These are phyloP conservation scores for Hypena proboscidalis DNA, from an alignment of 2,888 invertebrate species.

Conservation along the genomic window DNA sequence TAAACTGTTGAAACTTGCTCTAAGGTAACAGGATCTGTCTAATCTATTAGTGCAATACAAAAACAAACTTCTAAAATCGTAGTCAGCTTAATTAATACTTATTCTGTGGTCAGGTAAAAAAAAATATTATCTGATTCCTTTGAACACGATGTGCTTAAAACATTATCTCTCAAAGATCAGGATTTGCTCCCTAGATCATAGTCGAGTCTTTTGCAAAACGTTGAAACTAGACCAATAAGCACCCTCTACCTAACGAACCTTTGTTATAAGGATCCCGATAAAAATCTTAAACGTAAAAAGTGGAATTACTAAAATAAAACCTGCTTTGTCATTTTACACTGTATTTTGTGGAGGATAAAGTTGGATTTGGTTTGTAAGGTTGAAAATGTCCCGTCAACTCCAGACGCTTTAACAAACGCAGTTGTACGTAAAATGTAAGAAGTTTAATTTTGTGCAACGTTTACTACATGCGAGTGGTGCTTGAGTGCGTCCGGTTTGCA, in stretches of 20 bases:
- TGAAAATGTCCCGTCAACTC: slow-evolving; percentile 36
- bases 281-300: slow-evolving; percentile 41
- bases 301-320: slow-evolving; percentile 17
- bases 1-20: no score
- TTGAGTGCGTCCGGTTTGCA: slow-evolving; percentile 14
- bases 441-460: slow-evolving; percentile 18
- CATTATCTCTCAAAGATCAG: neutral
- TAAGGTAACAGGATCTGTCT: no score
- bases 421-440: slow-evolving; percentile 13
- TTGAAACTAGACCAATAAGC: slow-evolving; percentile 20
- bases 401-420: slow-evolving; percentile 34
- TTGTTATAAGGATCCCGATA: slow-evolving; percentile 36
- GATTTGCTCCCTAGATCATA: neutral
- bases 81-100: no score
- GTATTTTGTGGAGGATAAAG: slow-evolving; percentile 2
- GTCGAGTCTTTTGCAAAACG: slow-evolving; percentile 12
- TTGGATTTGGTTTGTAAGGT: slow-evolving; percentile 12
- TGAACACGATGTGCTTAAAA: neutral
- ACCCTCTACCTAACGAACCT: slow-evolving; percentile 31
- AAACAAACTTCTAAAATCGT: no score
- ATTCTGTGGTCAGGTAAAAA: no score
- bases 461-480: slow-evolving; percentile 4
- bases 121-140: neutral
- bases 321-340: slow-evolving; percentile 4
- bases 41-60: no score